phyloP scores from a whole-genome alignment of 1,140 invertebrate genomes.

The Tribolium castaneum region DNA sequence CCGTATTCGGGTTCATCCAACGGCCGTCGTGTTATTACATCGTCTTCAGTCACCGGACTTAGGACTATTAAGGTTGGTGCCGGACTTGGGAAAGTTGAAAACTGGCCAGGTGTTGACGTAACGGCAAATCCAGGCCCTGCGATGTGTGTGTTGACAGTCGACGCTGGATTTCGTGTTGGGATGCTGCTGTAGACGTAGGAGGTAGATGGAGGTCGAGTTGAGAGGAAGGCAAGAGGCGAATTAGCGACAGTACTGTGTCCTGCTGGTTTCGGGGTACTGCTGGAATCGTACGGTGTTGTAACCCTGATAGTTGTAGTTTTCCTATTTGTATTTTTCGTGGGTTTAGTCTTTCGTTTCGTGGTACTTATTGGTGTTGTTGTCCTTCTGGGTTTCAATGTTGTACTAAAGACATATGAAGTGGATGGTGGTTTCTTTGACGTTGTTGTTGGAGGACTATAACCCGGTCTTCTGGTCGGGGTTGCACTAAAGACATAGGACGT shows the following conservation, averaged over 20 bases:
- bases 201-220: slow-evolving; percentile 66
- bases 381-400: slow-evolving; percentile 46
- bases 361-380: slow-evolving; percentile 25
- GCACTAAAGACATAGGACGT: slow-evolving; percentile 56
- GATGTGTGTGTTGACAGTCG: slow-evolving; percentile 50
- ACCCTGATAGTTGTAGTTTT: slow-evolving; percentile 10
- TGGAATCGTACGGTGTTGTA: slow-evolving; percentile 9
- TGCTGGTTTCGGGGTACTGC: slow-evolving; percentile 36
- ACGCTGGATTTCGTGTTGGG: slow-evolving; percentile 59
- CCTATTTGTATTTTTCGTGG: slow-evolving; percentile 6
- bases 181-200: slow-evolving; percentile 70
- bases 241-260: slow-evolving; percentile 55
- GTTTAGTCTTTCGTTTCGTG: slow-evolving; percentile 7
- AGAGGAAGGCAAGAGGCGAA: slow-evolving; percentile 53
- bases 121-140: slow-evolving; percentile 53
- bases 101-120: slow-evolving; percentile 49
- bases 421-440: slow-evolving; percentile 54
- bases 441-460: slow-evolving; percentile 1
- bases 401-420: slow-evolving; percentile 56
- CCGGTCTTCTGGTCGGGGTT: slow-evolving; percentile 37
- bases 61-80: slow-evolving; percentile 81
- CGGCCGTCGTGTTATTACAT: slow-evolving; percentile 2
- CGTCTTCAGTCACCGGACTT: slow-evolving; percentile 64
- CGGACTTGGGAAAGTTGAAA: slow-evolving; percentile 65
- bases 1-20: slow-evolving; percentile 53